phyloP scores from a whole-genome alignment of 2,888 invertebrate species.

The Aspidapion aeneum region DNA sequence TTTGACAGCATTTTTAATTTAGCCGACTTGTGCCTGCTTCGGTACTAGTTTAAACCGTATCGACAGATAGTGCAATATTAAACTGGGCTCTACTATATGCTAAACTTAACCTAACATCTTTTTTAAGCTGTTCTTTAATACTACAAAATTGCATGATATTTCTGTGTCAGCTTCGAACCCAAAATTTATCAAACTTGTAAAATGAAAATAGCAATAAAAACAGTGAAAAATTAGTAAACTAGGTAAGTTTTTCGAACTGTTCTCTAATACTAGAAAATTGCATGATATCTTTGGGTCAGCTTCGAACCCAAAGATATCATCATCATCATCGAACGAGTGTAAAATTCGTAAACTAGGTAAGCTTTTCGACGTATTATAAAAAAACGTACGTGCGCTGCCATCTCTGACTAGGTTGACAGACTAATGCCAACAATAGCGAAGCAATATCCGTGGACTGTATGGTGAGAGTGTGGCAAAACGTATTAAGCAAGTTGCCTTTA shows the following conservation, averaged over 20 bases:
- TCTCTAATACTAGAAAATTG: conserved; percentile 87
- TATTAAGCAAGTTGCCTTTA: conserved; percentile 77
- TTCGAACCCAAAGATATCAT: conserved; percentile 93
- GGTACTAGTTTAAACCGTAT: conserved; percentile 57
- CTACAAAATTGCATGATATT: conserved; percentile 95
- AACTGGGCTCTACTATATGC: conserved; percentile 68
- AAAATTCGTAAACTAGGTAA: conserved; percentile 71
- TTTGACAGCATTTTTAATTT: too few species aligned
- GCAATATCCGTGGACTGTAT: conserved; percentile 85
- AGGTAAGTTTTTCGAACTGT: conserved; percentile 68
- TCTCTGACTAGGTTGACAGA: conserved; percentile 87
- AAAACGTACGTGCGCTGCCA: conserved; percentile 84
- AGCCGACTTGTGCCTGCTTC: too few species aligned
- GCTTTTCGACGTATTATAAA: conserved; percentile 76
- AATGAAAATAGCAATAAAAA: not conserved
- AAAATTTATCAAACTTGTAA: conserved; percentile 78
- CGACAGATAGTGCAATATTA: conserved; percentile 75
- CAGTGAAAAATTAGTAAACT: not conserved
- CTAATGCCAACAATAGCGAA: conserved; percentile 95
- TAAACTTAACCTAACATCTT: conserved; percentile 63
- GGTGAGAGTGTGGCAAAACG: conserved; percentile 82
- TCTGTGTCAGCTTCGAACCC: conserved; percentile 87
- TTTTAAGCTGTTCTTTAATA: conserved; percentile 83
- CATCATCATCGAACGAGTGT: conserved; percentile 90
- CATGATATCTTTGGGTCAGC: conserved; percentile 93